Evolutionary conservation across 2,888 invertebrate genomes (phyloP).

Genomic region (Calliphora vomitoria): DNA sequence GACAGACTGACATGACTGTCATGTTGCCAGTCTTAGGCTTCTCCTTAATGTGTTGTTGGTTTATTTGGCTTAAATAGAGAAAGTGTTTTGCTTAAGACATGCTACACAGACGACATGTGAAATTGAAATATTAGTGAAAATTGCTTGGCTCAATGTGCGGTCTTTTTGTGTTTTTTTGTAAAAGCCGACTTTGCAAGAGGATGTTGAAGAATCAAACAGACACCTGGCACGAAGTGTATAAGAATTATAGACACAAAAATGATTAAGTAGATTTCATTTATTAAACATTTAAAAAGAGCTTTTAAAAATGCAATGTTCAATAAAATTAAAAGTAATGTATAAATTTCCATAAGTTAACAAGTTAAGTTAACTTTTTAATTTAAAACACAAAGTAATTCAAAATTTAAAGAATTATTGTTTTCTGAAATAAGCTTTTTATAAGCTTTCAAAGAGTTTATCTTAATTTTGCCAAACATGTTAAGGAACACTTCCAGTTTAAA

Average conservation of each 20-base stretch:
- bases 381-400: too few relatives aligned
- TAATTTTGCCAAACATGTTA: too few relatives aligned
- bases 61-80: conserved; percentile 33
- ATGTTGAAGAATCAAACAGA: background rate
- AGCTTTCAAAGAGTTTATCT: too few relatives aligned
- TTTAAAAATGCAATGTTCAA: background rate
- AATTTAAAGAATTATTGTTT: too few relatives aligned
- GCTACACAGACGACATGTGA: conserved; percentile 22
- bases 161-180: background rate
- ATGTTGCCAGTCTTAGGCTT: conserved; percentile 9
- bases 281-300: background rate
- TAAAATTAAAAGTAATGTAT: too few relatives aligned
- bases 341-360: too few relatives aligned
- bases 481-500: too few relatives aligned
- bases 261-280: background rate
- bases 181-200: background rate
- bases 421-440: too few relatives aligned
- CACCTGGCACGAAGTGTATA: background rate
- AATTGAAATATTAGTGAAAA: conserved; percentile 44
- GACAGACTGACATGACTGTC: background rate
- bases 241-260: background rate
- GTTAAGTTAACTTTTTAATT: too few relatives aligned
- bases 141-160: background rate
- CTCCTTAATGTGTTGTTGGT: background rate
- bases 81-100: conserved; percentile 45